These are phyloP conservation scores for Galerucella calmariensis DNA, from an alignment of 2,888 invertebrate species.

Conservation along the genomic window DNA sequence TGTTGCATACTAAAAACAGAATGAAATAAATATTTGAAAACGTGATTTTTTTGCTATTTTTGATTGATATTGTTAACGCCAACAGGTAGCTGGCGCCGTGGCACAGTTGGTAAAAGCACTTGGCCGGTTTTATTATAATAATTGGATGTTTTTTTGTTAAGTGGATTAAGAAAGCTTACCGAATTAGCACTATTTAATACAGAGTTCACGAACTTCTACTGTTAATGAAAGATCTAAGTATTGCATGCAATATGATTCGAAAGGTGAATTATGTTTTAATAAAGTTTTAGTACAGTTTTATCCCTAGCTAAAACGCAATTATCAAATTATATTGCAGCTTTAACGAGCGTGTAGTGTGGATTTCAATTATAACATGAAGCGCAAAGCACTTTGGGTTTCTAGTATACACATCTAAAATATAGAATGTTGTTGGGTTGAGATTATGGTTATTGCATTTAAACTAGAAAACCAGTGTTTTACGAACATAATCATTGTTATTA, in stretches of 20 bases:
- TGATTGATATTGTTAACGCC: no score
- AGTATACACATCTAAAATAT: constrained; percentile 8
- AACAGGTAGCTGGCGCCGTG: no score
- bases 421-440: neutral
- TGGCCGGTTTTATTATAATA: no score
- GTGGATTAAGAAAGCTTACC: no score
- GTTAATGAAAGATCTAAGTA: neutral
- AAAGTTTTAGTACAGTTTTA: constrained; percentile 8
- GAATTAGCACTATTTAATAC: no score
- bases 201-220: neutral
- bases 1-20: no score
- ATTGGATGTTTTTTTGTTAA: no score
- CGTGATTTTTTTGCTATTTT: no score
- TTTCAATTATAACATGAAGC: neutral
- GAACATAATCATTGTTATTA: neutral
- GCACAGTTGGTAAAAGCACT: no score
- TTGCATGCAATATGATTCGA: neutral
- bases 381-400: neutral
- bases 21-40: no score
- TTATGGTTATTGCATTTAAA: constrained; percentile 1
- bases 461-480: neutral
- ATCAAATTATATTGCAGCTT: constrained; percentile 12
- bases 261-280: constrained; percentile 16
- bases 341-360: constrained; percentile 3
- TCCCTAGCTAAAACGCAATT: constrained; percentile 11